Base-by-base conservation (phyloP, 2,113 vertebrate species). In the Ictalurus furcatus region DNA sequence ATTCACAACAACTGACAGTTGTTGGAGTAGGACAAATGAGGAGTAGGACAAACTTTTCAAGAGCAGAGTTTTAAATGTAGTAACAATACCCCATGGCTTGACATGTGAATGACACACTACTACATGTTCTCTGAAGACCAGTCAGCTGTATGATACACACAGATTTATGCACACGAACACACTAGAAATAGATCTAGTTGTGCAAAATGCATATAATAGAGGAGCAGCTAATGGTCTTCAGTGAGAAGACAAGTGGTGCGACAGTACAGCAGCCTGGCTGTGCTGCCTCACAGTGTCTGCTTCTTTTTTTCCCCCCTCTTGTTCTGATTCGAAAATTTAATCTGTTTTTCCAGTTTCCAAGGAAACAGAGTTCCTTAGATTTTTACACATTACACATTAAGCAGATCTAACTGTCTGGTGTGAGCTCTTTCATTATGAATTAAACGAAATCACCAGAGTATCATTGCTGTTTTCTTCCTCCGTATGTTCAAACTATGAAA, bases 391-490 rank as follows among this genome's bases (percentile, higher is more conserved):
- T 52, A 86, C 40, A 86, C 76, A 86, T 87, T 90, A 84, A 90
- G 44, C 69, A 84, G 54, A 56, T 80, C 63, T 59, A 69, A 85
- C 37, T 87, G 61, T 85, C 69, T 63, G 54, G 63, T 87, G 59
- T 69, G 25, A 56, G 21, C 58, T 87, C 79, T 86, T 88, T 91
- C 85, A 89, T 84, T 79, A 89, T 90, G 79, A 87, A 89, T 90
- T 87, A 83, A 78, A 90, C 84, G 58, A 88, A 85, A 59, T 82
- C 16, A 85, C 87, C 65, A 58, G 58, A 48, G 69, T 80, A 88
- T 87, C 21, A 80, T 23, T 67, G 14, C 37, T 56, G n/a, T 59
- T 81, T 28, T n/a, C 44, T 78, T 85, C 30, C 52, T 78, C 54
- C 17, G 67, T 79, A 56, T 37, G 30, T 76, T 84, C 54, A 44